A percentile compares a stretch with the other conserved stretches of the same genome.
phyloP scores from a whole-genome alignment of 37 sponge, comb jelly and placozoan genomes.

The Aphrocallistes beatrix region DNA sequence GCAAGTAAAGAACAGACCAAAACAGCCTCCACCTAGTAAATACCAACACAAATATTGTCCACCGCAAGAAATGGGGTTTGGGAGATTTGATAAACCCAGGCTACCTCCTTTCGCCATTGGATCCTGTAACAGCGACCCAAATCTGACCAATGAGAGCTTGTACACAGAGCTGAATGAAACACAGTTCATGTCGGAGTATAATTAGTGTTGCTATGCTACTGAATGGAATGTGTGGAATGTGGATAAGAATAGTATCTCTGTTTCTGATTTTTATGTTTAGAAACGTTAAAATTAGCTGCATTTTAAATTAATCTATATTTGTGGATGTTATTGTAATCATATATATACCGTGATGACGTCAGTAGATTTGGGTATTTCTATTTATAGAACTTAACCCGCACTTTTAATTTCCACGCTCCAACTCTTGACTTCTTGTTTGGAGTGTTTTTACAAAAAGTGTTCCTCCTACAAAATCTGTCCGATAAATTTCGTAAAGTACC shows the following conservation, averaged over 20 bases:
- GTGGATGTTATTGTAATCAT: not conserved
- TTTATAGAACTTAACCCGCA: too few species aligned
- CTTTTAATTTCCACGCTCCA: too few species aligned
- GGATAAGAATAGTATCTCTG: not conserved
- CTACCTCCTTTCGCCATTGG: too few species aligned
- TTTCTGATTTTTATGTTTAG: constrained; percentile 1
- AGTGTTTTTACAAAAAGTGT: too few species aligned
- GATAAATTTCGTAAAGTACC: too few species aligned
- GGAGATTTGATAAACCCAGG: too few species aligned
- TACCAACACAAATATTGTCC: not conserved
- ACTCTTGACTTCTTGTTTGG: too few species aligned
- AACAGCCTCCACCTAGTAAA: not conserved
- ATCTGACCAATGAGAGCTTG: not conserved
- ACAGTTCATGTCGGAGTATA: not conserved
- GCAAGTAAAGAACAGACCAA: constrained; percentile 2
- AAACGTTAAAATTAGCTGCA: not conserved
- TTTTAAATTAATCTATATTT: not conserved
- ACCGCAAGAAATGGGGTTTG: too few species aligned
- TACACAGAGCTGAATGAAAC: not conserved
- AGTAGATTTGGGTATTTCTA: not conserved
- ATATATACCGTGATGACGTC: not conserved
- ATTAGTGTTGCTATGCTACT: not conserved
- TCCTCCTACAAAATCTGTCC: too few species aligned
- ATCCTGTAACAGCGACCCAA: not conserved
- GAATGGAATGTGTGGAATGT: not conserved